Evolutionary conservation across 1,140 invertebrate species (phyloP).

Genomic region (Brachionus rotundiformis): DNA sequence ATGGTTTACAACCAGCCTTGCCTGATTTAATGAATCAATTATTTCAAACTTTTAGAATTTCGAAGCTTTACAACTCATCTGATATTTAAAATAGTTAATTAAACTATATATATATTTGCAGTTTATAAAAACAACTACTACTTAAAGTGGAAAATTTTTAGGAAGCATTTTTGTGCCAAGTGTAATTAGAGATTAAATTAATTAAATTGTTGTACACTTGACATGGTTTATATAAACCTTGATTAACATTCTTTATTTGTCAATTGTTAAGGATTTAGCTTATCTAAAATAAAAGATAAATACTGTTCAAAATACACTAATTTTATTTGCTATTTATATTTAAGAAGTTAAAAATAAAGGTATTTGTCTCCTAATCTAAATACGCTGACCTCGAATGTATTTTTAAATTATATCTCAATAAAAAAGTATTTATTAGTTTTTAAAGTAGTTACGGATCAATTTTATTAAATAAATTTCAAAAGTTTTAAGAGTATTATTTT

Average conservation of each 20-base stretch:
- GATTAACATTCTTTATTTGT: not conserved
- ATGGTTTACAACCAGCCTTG: not conserved
- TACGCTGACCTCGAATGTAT: not conserved
- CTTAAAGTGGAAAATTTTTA: not conserved
- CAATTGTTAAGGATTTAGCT: not conserved
- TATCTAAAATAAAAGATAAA: not conserved
- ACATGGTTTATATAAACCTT: not conserved
- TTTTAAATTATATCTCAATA: too few relatives aligned
- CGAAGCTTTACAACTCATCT: not conserved
- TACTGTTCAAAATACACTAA: not conserved
- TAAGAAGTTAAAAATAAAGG: not conserved
- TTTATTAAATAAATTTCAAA: too few relatives aligned
- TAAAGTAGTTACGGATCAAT: too few relatives aligned
- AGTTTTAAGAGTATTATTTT: too few relatives aligned
- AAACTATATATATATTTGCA: too few relatives aligned
- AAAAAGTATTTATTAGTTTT: too few relatives aligned
- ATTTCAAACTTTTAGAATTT: not conserved
- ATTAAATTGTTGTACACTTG: not conserved
- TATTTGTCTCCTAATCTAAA: too few relatives aligned
- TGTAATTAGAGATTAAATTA: slow-evolving; percentile 11
- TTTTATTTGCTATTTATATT: not conserved
- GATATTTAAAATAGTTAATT: not conserved
- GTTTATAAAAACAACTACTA: not conserved
- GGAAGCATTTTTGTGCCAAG: not conserved
- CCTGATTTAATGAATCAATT: slow-evolving; percentile 1